Evolutionary conservation across 2,797 vertebrate species (phyloP).

Genomic region (Prionace glauca): DNA sequence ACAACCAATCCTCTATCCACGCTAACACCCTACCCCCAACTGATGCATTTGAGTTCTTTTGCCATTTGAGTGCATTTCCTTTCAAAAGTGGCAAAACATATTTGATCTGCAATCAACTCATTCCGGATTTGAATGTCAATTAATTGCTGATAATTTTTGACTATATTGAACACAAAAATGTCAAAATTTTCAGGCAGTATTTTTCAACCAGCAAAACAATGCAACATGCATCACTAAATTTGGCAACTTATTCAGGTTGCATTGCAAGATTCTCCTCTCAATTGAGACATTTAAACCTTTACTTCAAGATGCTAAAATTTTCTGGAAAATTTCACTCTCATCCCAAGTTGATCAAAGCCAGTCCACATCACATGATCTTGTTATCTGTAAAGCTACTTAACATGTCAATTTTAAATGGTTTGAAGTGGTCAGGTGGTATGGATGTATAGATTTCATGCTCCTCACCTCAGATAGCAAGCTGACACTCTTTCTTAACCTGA

Average conservation of each 20-base stretch:
- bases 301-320: background rate
- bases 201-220: background rate
- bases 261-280: background rate
- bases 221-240: background rate
- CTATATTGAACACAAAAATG: no score
- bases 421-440: background rate
- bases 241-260: background rate
- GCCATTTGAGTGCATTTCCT: no score
- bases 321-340: no score
- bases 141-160: no score
- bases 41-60: no score
- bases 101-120: no score
- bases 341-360: background rate
- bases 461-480: background rate
- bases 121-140: no score
- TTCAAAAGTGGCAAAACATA: no score
- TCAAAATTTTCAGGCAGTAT: no score
- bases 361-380: background rate
- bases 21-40: no score
- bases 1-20: no score
- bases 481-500: background rate
- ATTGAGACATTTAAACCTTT: background rate
- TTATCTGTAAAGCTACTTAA: background rate
- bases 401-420: background rate
- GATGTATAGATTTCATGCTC: background rate